Evolutionary conservation across 2,888 invertebrate species (phyloP).

Genomic region (Phlogophora meticulosa): DNA sequence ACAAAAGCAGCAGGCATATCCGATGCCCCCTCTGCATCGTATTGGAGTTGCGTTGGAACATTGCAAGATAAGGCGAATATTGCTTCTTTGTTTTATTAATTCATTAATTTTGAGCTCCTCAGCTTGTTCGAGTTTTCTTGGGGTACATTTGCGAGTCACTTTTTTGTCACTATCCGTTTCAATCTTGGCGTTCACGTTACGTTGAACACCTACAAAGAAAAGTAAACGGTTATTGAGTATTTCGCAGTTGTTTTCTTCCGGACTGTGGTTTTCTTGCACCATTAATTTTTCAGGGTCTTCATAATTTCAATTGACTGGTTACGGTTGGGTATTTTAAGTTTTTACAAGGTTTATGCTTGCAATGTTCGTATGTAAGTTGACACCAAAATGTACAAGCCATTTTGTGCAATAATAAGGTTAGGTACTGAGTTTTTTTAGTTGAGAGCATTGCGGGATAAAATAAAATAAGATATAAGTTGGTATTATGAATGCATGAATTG

Average conservation of each 20-base stretch:
- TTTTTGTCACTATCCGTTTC: slow-evolving; percentile 55
- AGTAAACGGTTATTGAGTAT: slow-evolving; percentile 65
- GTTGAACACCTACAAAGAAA: slow-evolving; percentile 72
- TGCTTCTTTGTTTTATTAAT: slow-evolving; percentile 62
- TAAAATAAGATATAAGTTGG: too few species aligned
- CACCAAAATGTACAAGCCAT: too few species aligned
- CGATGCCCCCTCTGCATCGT: slow-evolving; percentile 66
- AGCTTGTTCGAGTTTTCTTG: slow-evolving; percentile 16
- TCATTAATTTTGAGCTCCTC: slow-evolving; percentile 47
- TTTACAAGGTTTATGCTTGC: too few species aligned
- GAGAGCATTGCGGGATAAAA: background rate
- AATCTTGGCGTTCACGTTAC: slow-evolving; percentile 60
- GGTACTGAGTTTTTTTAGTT: too few species aligned
- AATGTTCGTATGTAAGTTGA: too few species aligned
- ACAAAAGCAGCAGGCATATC: slow-evolving; percentile 73
- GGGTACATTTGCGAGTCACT: slow-evolving; percentile 32
- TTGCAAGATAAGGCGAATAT: slow-evolving; percentile 65
- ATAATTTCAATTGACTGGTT: background rate
- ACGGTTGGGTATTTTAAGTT: background rate
- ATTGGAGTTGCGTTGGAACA: slow-evolving; percentile 71
- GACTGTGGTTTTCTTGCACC: background rate
- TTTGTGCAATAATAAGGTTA: too few species aligned
- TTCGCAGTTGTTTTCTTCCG: slow-evolving; percentile 28
- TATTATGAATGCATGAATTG: background rate
- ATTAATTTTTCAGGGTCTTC: background rate